These are phyloP conservation scores for Lepidurus apus DNA, from an alignment of 1,140 invertebrate genomes.

Conservation along the genomic window DNA sequence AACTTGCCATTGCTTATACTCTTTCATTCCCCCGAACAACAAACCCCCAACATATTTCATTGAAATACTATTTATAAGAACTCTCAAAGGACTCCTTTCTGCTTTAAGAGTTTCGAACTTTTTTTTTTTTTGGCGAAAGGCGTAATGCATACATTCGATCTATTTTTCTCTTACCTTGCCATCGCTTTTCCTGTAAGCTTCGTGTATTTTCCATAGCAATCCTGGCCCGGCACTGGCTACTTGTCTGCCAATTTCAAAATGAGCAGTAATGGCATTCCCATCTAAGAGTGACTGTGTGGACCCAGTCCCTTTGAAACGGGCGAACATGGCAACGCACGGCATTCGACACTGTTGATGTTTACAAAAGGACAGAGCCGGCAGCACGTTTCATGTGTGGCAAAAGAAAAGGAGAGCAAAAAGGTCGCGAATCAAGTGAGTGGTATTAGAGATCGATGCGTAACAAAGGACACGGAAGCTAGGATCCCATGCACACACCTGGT, in stretches of 20 bases:
- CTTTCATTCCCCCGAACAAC: neutral
- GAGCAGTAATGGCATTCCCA: constrained; percentile 78
- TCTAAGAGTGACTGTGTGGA: constrained; percentile 57
- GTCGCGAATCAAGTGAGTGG: neutral
- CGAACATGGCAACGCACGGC: constrained; percentile 32
- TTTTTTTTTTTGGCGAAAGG: no score
- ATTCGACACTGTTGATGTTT: constrained; percentile 19
- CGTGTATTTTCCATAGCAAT: constrained; percentile 86
- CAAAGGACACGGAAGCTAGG: neutral
- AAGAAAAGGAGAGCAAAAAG: neutral
- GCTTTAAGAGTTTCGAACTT: no score
- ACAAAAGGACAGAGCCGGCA: neutral
- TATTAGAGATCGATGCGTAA: neutral
- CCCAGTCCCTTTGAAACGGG: constrained; percentile 30
- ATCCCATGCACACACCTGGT: neutral
- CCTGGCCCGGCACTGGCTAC: constrained; percentile 83
- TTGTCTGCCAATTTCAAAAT: constrained; percentile 83
- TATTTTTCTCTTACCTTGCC: constrained; percentile 67
- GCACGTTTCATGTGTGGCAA: neutral
- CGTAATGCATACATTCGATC: neutral
- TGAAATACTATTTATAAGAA: no score
- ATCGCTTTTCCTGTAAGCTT: constrained; percentile 80
- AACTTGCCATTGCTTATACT: constrained; percentile 1
- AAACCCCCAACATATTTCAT: neutral
- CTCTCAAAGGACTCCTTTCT: no score